Conservation (phyloP, 2,113 vertebrate species). For the Accipiter cooperii region DNA sequence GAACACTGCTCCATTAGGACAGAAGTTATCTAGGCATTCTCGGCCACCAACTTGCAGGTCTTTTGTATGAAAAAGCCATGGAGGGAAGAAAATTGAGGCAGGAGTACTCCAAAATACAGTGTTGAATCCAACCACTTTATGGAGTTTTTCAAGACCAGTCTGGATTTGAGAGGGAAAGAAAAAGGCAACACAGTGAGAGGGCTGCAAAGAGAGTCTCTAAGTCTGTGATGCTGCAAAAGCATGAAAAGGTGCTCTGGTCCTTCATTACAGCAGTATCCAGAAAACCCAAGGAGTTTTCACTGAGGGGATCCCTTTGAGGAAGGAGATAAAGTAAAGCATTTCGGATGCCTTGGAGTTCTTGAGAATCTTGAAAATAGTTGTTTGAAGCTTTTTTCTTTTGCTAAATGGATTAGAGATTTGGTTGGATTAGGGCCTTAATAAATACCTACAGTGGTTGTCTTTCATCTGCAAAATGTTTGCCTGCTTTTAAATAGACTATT, state of each 20-base stretch:
- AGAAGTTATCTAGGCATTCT: not conserved
- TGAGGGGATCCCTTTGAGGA: not conserved
- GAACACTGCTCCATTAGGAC: not conserved
- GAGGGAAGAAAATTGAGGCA: not conserved
- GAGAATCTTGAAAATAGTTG: not conserved
- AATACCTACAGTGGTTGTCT: constrained; percentile 46
- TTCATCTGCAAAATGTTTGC: constrained; percentile 43
- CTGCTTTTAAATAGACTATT: constrained; percentile 42
- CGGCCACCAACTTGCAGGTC: not conserved
- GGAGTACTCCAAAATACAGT: not conserved
- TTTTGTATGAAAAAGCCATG: not conserved
- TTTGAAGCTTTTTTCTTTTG: constrained; percentile 17
- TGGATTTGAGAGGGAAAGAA: not conserved
- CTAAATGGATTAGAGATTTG: constrained; percentile 37
- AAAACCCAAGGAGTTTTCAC: not conserved
- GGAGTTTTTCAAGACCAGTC: not conserved
- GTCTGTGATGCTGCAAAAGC: not conserved
- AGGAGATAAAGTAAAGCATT: not conserved
- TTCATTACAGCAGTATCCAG: not conserved
- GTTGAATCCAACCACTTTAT: not conserved
- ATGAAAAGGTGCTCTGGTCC: not conserved
- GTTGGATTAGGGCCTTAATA: constrained; percentile 54
- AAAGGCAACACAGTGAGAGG: not conserved
- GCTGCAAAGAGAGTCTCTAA: not conserved
- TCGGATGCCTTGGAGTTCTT: not conserved